These are phyloP conservation scores for Tympanuchus pallidicinctus DNA, from an alignment of 2,113 vertebrate species.

Conservation along the genomic window DNA sequence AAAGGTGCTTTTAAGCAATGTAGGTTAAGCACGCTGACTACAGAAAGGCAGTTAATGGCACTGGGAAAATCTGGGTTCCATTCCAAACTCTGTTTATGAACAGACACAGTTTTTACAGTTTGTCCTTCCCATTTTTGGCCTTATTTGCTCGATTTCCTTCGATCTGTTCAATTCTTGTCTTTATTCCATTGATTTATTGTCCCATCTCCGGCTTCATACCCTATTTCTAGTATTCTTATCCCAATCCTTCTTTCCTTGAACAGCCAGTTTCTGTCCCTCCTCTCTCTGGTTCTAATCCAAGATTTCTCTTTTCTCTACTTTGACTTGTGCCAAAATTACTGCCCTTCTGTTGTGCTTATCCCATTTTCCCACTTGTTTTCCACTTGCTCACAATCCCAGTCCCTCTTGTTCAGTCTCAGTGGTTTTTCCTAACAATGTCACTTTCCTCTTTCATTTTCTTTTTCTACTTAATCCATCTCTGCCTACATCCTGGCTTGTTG, in stretches of 20 bases:
- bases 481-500: background rate
- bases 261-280: background rate
- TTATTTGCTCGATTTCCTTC: background rate
- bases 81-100: background rate
- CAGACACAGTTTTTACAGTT: background rate
- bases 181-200: background rate
- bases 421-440: background rate
- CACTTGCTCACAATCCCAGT: background rate
- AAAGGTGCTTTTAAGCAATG: background rate
- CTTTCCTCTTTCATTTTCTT: background rate
- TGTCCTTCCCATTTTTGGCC: background rate
- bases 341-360: background rate
- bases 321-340: background rate
- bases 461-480: background rate
- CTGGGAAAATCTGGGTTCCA: background rate
- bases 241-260: background rate
- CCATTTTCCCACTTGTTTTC: background rate
- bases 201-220: background rate
- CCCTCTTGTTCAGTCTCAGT: background rate
- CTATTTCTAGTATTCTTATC: accelerated
- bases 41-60: background rate
- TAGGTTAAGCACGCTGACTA: background rate
- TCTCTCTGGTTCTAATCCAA: background rate
- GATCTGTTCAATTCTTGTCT: background rate
- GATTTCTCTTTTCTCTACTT: background rate